Evolutionary conservation across 2,113 vertebrate genomes (phyloP), one percentile per base, ranked within the genome.

Genomic region (Sinocyclocheilus maitianheensis): DNA sequence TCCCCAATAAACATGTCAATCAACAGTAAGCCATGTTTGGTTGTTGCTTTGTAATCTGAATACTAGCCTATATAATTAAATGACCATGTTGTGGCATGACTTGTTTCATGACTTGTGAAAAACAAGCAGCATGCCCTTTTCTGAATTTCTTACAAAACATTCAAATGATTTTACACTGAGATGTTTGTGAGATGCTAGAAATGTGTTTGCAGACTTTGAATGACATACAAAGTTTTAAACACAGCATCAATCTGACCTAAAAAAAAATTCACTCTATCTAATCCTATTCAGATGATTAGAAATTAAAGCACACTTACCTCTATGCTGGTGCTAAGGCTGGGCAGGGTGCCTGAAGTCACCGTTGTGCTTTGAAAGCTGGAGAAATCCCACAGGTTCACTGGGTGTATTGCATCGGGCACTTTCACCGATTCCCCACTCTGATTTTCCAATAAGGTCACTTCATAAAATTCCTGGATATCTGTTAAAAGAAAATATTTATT

Each of bases 391-490:
- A 96, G 94, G 93, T 96, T 97, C 91, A 97, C 94, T 76, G 96
- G 95, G 48, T 94, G 92, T 89, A 93, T 84, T 84, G 94, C 95
- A 88, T 96, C 96, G 78, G 89, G 92, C 37, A 89, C 93, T 89
- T 96, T 97, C 84, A 95, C 91, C 72, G 91, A 93, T 92, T 97
- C 97, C 89, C 87, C 88, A 90, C 96, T 96, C 92, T 97, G 97
- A 93, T 96, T 97, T 94, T 99, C 97, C 93, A 96, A 89, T 96
- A 99, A 97, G 96, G 97, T 97, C 96, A 99, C 97, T 97, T 99
- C 97, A 92, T 99, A 99, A 94, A 99, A 99, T 93, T 99, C 98
- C 95, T 99, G 98, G 95, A 99, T 99, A 94, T 99, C 97, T 99
- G 93, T 43, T 30, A 83, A 53, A 58, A 86, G 13, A 26, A 2